Evolutionary conservation across 2,797 vertebrate genomes (phyloP).

Genomic region (Oreochromis mossambicus): DNA sequence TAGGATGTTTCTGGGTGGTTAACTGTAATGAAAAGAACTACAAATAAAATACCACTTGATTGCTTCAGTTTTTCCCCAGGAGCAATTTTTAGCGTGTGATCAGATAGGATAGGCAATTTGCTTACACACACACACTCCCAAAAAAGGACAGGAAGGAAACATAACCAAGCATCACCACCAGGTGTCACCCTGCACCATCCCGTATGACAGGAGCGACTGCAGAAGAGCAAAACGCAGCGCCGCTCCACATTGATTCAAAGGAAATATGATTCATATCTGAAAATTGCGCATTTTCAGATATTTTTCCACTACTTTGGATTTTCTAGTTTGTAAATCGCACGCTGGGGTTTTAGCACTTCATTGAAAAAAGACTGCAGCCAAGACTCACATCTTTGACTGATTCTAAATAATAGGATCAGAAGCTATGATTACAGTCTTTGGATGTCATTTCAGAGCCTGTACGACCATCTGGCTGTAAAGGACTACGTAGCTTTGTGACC

Average conservation of each 20-base stretch:
- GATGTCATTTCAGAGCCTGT: not conserved
- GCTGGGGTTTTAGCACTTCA: not conserved
- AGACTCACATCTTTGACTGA: not conserved
- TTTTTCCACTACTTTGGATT: not conserved
- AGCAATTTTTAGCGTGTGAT: not conserved
- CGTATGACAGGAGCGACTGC: not conserved
- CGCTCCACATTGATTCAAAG: not conserved
- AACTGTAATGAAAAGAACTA: not conserved
- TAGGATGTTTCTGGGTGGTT: not conserved
- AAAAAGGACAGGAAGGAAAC: not conserved
- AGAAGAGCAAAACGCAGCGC: not conserved
- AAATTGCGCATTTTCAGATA: not conserved
- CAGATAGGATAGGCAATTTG: too few species aligned
- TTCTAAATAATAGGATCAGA: not conserved
- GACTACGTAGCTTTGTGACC: not conserved
- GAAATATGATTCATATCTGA: not conserved
- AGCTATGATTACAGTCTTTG: not conserved
- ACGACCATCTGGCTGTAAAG: not conserved
- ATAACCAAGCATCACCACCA: not conserved
- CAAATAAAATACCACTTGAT: not conserved
- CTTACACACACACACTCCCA: not conserved
- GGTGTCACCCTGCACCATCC: conserved; percentile 4
- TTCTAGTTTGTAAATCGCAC: not conserved
- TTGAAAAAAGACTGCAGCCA: not conserved
- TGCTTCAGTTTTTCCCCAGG: not conserved